A percentile compares a stretch with the other conserved stretches of the same genome.
phyloP scores from a whole-genome alignment of 2,113 vertebrate species.

The Marmota monax region DNA sequence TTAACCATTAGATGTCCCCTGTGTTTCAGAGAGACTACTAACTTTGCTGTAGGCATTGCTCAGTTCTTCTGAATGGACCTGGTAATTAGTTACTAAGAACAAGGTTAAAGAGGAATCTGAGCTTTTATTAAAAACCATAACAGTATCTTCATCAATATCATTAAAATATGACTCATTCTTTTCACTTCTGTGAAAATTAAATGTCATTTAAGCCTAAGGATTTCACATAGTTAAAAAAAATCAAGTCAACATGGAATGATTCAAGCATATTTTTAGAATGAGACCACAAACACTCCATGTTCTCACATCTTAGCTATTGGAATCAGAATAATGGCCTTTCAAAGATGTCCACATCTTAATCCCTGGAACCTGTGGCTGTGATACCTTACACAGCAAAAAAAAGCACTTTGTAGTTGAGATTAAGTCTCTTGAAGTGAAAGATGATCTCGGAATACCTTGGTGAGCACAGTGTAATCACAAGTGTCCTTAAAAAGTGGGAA shows the following conservation, averaged over 20 bases:
- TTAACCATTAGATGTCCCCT: background rate
- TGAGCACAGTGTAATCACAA: background rate
- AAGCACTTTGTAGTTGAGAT: background rate
- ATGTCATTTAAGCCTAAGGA: conserved; percentile 33
- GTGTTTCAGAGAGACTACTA: background rate
- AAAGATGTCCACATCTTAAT: background rate
- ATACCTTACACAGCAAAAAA: background rate
- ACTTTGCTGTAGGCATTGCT: background rate
- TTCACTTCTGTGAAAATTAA: conserved; percentile 58
- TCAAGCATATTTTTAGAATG: background rate
- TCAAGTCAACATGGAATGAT: background rate
- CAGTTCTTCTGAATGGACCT: background rate
- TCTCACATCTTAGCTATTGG: background rate
- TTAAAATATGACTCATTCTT: conserved; percentile 57
- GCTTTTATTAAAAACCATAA: conserved; percentile 41
- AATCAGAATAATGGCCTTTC: background rate
- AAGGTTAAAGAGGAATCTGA: conserved; percentile 21
- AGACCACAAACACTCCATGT: background rate
- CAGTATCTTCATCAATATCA: conserved; percentile 24
- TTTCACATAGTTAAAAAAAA: conserved; percentile 41
- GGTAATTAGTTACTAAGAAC: background rate
- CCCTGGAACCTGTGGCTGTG: background rate
- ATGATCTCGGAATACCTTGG: background rate
- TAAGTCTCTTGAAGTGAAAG: background rate
- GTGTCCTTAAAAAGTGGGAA: background rate